These are phyloP conservation scores for Drosophila varians DNA, from an alignment of 1,140 invertebrate species.

Conservation along the genomic window DNA sequence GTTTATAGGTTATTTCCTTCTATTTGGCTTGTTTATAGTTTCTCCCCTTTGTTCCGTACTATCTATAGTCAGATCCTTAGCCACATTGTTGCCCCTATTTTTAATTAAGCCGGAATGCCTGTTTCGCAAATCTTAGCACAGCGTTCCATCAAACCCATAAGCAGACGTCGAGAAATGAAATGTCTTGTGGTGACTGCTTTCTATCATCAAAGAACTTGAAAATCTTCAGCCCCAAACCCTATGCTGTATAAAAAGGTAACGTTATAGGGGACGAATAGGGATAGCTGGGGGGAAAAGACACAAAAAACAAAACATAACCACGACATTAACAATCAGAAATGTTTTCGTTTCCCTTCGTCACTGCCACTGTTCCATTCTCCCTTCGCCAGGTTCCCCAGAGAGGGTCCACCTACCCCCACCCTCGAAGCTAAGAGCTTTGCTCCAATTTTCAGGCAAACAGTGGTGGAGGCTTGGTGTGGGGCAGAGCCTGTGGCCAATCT, in stretches of 20 bases:
- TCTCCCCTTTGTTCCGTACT: background rate
- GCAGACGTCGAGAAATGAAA: conserved; percentile 7
- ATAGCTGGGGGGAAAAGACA: background rate
- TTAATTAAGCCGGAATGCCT: conserved; percentile 24
- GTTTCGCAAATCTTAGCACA: background rate
- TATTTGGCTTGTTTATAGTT: background rate
- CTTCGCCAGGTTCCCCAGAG: conserved; percentile 3
- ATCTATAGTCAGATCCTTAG: background rate
- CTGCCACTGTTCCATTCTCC: conserved; percentile 8
- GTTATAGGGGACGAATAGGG: background rate
- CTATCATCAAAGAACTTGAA: conserved; percentile 24
- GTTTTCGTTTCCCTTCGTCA: conserved; percentile 33
- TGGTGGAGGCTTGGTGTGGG: conserved; percentile 27
- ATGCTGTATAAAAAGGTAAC: too few species aligned
- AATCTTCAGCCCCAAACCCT: background rate
- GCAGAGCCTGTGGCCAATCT: background rate
- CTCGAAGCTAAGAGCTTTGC: conserved; percentile 68
- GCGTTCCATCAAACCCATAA: conserved; percentile 18
- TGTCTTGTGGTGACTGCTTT: conserved; percentile 10
- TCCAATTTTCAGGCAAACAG: conserved; percentile 63
- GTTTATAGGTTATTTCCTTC: background rate
- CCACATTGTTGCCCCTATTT: background rate
- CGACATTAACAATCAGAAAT: conserved; percentile 72
- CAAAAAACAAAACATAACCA: conserved; percentile 47
- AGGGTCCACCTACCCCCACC: conserved; percentile 7